phyloP scores from a whole-genome alignment of 1,140 invertebrate genomes.

The Mamestra configurata region DNA sequence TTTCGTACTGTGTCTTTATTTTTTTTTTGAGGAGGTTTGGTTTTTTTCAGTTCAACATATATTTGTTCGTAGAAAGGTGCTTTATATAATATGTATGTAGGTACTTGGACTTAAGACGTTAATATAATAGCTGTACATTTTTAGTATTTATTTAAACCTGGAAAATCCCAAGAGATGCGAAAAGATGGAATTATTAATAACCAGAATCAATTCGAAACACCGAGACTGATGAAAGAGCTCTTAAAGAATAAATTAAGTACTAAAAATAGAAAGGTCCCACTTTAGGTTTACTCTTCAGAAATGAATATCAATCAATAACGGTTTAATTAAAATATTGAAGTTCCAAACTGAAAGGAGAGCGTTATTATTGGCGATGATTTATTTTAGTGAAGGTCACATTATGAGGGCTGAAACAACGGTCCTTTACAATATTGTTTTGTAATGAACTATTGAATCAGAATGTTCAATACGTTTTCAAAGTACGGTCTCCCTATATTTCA shows the following conservation, averaged over 20 bases:
- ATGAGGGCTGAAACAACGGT: background rate
- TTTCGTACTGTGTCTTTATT: too few species aligned
- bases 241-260: conserved; percentile 21
- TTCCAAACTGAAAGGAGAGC: conserved; percentile 10
- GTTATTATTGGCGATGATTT: conserved; percentile 12
- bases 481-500: background rate
- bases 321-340: conserved; percentile 32
- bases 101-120: too few species aligned
- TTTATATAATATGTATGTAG: too few species aligned
- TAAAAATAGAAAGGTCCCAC: conserved; percentile 3
- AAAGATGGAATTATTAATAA: background rate
- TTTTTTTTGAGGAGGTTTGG: too few species aligned
- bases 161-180: background rate
- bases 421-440: conserved; percentile 14
- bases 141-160: background rate
- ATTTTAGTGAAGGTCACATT: conserved; percentile 11
- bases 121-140: too few species aligned
- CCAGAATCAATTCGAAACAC: background rate
- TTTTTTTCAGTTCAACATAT: too few species aligned
- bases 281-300: background rate
- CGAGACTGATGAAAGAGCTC: background rate
- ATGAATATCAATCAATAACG: conserved; percentile 12
- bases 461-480: background rate
- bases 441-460: background rate
- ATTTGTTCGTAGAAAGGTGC: too few species aligned